These are phyloP conservation scores for Mugil cephalus DNA, from an alignment of 2,113 vertebrate species.

Conservation along the genomic window DNA sequence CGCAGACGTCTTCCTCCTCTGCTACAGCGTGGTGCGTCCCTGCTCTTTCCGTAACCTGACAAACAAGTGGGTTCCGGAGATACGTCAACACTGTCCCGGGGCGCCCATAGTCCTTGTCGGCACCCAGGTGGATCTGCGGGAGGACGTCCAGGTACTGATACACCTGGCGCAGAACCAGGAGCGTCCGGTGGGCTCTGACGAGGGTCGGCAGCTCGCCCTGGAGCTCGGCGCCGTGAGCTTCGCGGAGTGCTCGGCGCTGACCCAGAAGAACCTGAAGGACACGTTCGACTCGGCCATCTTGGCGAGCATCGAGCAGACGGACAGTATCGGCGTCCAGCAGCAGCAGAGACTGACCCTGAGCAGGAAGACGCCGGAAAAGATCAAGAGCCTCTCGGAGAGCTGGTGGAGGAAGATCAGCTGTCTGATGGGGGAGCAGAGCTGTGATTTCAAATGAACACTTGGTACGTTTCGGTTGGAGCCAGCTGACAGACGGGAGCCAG, in stretches of 20 bases:
- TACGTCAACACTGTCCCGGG: conserved; percentile 88
- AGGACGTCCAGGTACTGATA: conserved; percentile 93
- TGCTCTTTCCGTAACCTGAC: conserved; percentile 89
- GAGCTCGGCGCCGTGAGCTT: conserved; percentile 87
- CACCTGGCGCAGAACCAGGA: conserved; percentile 88
- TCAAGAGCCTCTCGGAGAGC: conserved; percentile 80
- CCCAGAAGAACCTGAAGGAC: conserved; percentile 96
- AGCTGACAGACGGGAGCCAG: not conserved
- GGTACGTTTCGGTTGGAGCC: not conserved
- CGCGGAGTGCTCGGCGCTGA: conserved; percentile 91
- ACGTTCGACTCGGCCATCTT: conserved; percentile 92
- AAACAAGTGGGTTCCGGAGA: conserved; percentile 89
- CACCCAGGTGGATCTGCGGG: conserved; percentile 91
- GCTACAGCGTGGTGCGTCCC: conserved; percentile 92
- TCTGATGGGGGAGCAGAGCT: conserved; percentile 71
- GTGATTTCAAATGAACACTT: conserved; percentile 55
- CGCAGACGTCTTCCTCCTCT: conserved; percentile 91
- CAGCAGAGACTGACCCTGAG: conserved; percentile 79
- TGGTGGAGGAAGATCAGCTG: conserved; percentile 88
- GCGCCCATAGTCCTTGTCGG: conserved; percentile 90
- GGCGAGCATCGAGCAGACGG: conserved; percentile 85
- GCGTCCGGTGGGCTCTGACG: conserved; percentile 86
- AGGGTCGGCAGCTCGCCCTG: conserved; percentile 85
- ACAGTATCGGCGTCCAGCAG: conserved; percentile 69
- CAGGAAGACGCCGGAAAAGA: conserved; percentile 79